Conservation (phyloP, 2,888 invertebrate species). For the Metellina segmentata region DNA sequence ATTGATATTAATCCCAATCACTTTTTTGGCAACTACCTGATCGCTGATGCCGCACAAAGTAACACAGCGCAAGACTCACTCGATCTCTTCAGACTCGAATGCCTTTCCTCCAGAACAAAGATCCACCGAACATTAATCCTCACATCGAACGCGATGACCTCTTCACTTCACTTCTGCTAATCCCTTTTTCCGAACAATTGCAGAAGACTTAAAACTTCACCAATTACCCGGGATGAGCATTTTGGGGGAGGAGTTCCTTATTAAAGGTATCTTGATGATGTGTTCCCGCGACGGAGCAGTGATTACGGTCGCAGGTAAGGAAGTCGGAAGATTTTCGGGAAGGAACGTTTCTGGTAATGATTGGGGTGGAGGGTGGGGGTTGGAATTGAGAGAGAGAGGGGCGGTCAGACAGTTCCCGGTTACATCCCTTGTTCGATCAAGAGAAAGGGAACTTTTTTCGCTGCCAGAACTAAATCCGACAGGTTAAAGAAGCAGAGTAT, state of each 20-base stretch:
- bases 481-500: no score
- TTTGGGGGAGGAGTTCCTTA: neutral
- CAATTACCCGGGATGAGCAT: neutral
- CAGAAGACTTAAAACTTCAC: neutral
- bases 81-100: no score
- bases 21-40: no score
- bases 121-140: neutral
- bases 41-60: no score
- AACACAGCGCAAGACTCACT: no score
- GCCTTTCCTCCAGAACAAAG: neutral
- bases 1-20: neutral
- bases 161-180: slow-evolving; percentile 1
- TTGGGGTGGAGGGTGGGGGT: neutral
- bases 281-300: neutral
- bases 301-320: neutral
- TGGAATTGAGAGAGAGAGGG: neutral
- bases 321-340: neutral
- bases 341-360: neutral
- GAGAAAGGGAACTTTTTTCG: no score
- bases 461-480: no score
- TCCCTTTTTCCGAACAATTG: slow-evolving; percentile 3
- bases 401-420: no score
- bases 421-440: no score
- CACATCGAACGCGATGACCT: neutral
- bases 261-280: neutral